Conservation (phyloP, 2,888 invertebrate genomes). For the Yponomeuta cagnagella region DNA sequence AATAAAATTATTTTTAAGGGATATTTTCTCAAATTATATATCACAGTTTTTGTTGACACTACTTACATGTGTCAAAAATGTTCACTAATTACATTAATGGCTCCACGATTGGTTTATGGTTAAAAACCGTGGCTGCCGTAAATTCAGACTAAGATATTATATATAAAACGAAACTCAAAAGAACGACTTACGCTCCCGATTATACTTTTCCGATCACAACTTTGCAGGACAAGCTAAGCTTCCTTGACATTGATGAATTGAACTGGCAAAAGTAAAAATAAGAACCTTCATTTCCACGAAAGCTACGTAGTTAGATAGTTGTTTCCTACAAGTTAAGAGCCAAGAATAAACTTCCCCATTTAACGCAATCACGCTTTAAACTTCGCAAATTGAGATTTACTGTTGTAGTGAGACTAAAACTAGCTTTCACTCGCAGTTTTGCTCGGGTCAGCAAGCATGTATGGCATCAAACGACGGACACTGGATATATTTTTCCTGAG, state of each 20-base stretch:
- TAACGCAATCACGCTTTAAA: slow-evolving; percentile 12
- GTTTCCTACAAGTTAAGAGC: slow-evolving; percentile 6
- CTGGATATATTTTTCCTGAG: not conserved
- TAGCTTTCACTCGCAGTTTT: not conserved
- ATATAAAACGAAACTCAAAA: too few relatives aligned
- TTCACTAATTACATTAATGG: too few relatives aligned
- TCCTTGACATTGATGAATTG: slow-evolving; percentile 11
- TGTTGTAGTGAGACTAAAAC: not conserved
- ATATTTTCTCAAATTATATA: too few relatives aligned
- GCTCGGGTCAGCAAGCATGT: not conserved
- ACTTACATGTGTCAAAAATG: too few relatives aligned
- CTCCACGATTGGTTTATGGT: too few relatives aligned
- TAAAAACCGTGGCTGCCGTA: too few relatives aligned
- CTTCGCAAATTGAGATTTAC: slow-evolving; percentile 12
- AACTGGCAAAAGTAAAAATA: slow-evolving; percentile 6
- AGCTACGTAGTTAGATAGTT: not conserved
- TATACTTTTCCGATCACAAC: slow-evolving; percentile 6
- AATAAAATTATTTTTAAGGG: too few relatives aligned
- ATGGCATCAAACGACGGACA: not conserved
- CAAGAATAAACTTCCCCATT: slow-evolving; percentile 13
- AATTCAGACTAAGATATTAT: too few relatives aligned
- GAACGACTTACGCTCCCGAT: too few relatives aligned
- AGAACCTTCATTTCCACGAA: slow-evolving; percentile 1
- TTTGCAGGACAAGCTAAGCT: slow-evolving; percentile 10
- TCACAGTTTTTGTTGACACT: too few relatives aligned